Base-by-base conservation (phyloP, 2,113 vertebrate species). In the Neogobius melanostomus region DNA sequence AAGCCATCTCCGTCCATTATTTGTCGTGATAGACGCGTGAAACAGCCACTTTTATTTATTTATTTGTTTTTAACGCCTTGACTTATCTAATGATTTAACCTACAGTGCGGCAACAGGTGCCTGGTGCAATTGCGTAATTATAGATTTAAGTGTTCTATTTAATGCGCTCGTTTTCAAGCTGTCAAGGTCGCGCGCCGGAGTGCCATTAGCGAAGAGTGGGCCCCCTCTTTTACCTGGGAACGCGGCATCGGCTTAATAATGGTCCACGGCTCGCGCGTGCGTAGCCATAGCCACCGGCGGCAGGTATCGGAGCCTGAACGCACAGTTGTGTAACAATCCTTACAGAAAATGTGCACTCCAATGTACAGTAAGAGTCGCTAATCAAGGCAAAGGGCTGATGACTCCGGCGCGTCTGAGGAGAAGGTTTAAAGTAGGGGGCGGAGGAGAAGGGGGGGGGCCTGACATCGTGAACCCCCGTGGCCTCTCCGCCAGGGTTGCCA, bases 131-230 rank as follows among this genome's bases (percentile, higher is more conserved):
- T 79, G 85, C 83, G 76, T 91, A 90, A 92, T 91, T 92, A 89
- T 87, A 81, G 81, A 90, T 90, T 90, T 87, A 90, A 91, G 90
- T 89, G 90, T 88, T 88, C 84, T 84, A 88, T 87, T 91, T 90
- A 92, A 90, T 91, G 88, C 47, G 82, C 88, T 91, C 86, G 53
- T 91, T 92, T 91, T 91, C 91, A 90, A 83, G 83, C 85, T 81
- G 90, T 87, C 88, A 89, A 88, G 90, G 92, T 92, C 82, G 80
- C 88, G 86, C 46, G 64, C 78, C 91, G 76, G 83, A 91, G 90
- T 88, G 78, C 86, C 83, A 86, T 91, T 91, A 89, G 80, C 8
- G 49, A 69, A 72, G 79, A 88, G 83, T 77, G 82, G 60, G 79
- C 28, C 64, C 28, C 74, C 80, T 87, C 83, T 87, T 28, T 70